Evolutionary conservation across 2,113 vertebrate genomes (phyloP).

Genomic region (Rhagologus leucostigma): DNA sequence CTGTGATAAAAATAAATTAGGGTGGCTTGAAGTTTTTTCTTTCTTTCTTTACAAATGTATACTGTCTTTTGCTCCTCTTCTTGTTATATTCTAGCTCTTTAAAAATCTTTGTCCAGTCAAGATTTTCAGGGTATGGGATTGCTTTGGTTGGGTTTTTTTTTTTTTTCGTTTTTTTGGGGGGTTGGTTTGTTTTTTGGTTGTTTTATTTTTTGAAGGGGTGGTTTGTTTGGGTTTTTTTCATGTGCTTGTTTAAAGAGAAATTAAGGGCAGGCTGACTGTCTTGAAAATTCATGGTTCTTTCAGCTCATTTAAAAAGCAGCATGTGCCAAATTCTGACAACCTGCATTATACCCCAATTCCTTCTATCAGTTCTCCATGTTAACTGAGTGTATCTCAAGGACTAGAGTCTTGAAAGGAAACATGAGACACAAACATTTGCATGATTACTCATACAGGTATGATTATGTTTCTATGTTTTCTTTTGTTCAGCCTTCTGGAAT

Average conservation of each 20-base stretch:
- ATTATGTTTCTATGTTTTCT: background rate
- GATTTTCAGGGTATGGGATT: background rate
- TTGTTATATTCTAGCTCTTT: background rate
- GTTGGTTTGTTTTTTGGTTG: fast-evolving
- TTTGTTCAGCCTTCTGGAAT: background rate
- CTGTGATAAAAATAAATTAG: background rate
- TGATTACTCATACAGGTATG: background rate
- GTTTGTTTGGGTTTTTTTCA: background rate
- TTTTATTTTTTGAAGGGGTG: background rate
- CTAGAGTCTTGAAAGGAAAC: background rate
- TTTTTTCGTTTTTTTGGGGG: background rate
- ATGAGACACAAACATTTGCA: background rate
- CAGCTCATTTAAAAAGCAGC: background rate
- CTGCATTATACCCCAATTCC: background rate
- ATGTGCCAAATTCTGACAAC: background rate
- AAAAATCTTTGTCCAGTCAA: background rate
- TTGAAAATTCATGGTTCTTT: background rate
- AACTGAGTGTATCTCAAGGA: background rate
- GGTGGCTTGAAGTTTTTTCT: background rate
- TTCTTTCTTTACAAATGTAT: background rate
- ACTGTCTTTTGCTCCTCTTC: background rate
- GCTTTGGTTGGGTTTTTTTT: fast-evolving
- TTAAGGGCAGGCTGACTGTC: background rate
- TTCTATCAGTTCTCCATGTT: background rate
- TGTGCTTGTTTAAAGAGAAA: background rate